Conservation (phyloP, 2,888 invertebrate species). For the Tetrapedia diversipes region DNA sequence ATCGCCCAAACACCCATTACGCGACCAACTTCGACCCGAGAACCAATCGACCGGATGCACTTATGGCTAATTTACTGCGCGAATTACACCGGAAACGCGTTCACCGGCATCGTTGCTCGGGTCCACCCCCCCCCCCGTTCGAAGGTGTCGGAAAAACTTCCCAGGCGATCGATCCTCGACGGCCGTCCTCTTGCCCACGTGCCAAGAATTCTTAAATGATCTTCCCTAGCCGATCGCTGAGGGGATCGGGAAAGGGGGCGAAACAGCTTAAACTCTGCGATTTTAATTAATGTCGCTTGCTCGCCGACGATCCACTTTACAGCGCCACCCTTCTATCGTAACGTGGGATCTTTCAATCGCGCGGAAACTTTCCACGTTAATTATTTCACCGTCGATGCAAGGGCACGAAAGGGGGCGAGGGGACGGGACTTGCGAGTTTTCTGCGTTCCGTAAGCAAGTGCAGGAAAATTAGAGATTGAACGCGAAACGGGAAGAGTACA, state of each 20-base stretch:
- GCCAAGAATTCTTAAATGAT: constrained; percentile 33
- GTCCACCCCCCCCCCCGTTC: neutral
- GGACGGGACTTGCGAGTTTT: constrained; percentile 19
- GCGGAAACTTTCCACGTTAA: constrained; percentile 69
- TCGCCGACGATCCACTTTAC: constrained; percentile 55
- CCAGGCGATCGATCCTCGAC: constrained; percentile 9
- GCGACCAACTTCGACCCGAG: constrained; percentile 8
- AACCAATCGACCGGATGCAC: constrained; percentile 30
- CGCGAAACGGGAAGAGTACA: constrained; percentile 17
- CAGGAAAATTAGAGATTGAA: constrained; percentile 45
- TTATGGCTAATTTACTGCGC: constrained; percentile 21
- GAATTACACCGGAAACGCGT: constrained; percentile 14
- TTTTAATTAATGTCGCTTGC: constrained; percentile 73
- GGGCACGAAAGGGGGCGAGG: neutral
- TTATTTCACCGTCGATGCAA: constrained; percentile 61
- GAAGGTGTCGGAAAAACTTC: neutral
- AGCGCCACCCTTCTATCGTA: constrained; percentile 38
- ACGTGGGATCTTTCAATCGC: constrained; percentile 58
- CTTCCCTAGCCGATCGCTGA: neutral
- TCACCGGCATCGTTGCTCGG: neutral
- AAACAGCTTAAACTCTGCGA: constrained; percentile 42
- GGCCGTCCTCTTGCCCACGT: neutral
- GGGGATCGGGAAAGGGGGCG: neutral
- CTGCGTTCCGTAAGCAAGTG: constrained; percentile 13
- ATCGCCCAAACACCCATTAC: constrained; percentile 12